Percentiles rank a stretch among this genome's conserved stretches.
Evolutionary conservation across 2,797 vertebrate genomes (phyloP).

Genomic region (Hyperoplus immaculatus): DNA sequence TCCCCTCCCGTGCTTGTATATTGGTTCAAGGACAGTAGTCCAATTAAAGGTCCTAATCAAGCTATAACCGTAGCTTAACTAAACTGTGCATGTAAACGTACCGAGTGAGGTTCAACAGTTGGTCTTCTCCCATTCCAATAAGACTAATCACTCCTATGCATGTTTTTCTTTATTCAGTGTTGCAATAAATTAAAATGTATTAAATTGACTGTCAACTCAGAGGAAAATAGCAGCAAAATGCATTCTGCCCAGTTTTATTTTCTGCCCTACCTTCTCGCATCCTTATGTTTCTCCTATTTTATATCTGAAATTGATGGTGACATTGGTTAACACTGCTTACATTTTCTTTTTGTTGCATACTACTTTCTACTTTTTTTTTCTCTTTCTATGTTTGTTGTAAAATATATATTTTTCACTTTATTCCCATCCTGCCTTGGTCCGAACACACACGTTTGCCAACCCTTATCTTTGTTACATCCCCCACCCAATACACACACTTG

Average conservation of each 20-base stretch:
- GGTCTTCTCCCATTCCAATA: neutral
- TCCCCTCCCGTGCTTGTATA: too few species aligned
- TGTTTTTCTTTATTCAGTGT: conserved; percentile 34
- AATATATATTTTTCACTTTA: conserved; percentile 22
- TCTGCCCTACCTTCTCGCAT: conserved; percentile 22
- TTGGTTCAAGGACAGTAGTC: too few species aligned
- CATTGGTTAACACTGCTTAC: neutral
- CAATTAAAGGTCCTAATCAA: too few species aligned
- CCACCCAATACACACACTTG: conserved; percentile 19
- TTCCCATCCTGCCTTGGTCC: conserved; percentile 28
- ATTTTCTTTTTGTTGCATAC: neutral
- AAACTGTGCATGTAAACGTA: too few species aligned
- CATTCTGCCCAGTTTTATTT: conserved; percentile 31
- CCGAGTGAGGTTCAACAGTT: neutral
- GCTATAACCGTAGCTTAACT: too few species aligned
- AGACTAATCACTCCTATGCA: conserved; percentile 11
- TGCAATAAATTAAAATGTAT: neutral
- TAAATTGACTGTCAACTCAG: conserved; percentile 3
- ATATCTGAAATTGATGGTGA: conserved; percentile 22
- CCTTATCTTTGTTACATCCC: conserved; percentile 31
- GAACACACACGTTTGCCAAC: conserved; percentile 15
- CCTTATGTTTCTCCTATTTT: conserved; percentile 11
- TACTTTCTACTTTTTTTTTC: conserved; percentile 28
- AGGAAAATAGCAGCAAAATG: conserved; percentile 8
- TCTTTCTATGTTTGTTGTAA: conserved; percentile 36